Percentiles rank a stretch among this genome's conserved stretches.
Evolutionary conservation across 35 echinoderm and acorn worm species (phyloP).

Genomic region (Stichopus chloronotus): DNA sequence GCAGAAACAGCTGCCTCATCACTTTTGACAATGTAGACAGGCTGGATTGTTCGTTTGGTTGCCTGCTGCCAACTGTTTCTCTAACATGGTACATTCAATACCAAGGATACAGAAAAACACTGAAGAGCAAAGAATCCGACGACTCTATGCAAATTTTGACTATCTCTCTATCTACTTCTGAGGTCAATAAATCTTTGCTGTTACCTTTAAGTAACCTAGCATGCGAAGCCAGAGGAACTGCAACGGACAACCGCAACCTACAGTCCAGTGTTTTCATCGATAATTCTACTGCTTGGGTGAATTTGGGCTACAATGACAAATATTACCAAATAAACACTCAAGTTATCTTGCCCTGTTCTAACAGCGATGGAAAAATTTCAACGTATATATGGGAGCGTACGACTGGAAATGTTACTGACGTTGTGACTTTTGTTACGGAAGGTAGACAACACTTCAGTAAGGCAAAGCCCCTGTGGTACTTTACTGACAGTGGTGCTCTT

Average conservation of each 20-base stretch:
- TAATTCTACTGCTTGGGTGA: background rate
- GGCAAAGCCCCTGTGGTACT: background rate
- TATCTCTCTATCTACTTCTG: background rate
- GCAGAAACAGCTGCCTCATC: background rate
- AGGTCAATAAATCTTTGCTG: background rate
- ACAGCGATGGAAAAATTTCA: background rate
- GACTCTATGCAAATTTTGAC: background rate
- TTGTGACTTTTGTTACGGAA: background rate
- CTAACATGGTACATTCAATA: slow-evolving; percentile 25
- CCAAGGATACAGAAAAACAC: slow-evolving; percentile 2
- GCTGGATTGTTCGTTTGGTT: background rate
- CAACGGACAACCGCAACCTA: background rate
- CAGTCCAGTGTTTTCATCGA: background rate
- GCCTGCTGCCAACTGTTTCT: background rate
- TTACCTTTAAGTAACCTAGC: background rate
- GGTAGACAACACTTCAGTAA: background rate
- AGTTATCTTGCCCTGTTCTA: background rate
- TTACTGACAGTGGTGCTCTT: background rate
- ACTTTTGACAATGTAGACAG: background rate
- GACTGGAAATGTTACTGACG: background rate
- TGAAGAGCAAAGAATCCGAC: background rate
- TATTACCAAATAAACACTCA: background rate
- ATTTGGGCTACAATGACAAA: background rate
- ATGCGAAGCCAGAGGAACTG: slow-evolving; percentile 12
- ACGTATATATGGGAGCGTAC: background rate